phyloP scores from a whole-genome alignment of 2,113 vertebrate genomes.

The Tinamus guttatus region DNA sequence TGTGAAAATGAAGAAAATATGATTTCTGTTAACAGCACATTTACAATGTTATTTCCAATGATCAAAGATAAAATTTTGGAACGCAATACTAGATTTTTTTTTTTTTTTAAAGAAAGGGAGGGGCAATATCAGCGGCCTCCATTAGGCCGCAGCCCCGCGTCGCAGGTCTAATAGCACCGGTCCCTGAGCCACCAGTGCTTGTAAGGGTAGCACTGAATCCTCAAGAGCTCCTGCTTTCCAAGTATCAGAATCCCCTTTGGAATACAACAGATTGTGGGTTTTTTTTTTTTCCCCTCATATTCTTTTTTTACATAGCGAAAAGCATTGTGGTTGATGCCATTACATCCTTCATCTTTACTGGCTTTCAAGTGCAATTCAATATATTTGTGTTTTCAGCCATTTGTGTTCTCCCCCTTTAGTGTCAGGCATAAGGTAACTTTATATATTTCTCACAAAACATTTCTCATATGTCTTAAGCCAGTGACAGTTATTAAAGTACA shows the following conservation, averaged over 20 bases:
- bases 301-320: neutral
- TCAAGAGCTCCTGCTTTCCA: neutral
- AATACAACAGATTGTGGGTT: neutral
- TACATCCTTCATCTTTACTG: neutral
- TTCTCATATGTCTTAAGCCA: slow-evolving; percentile 34
- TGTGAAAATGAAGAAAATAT: neutral
- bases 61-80: neutral
- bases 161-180: neutral
- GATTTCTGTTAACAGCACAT: neutral
- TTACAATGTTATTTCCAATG: accelerated
- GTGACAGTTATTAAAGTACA: slow-evolving; percentile 68
- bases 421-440: neutral
- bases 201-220: neutral
- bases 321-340: neutral
- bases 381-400: neutral
- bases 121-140: neutral
- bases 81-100: neutral
- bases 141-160: neutral
- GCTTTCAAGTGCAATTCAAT: neutral
- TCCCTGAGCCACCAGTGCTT: neutral
- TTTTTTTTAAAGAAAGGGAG: neutral
- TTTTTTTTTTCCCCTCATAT: neutral
- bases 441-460: neutral
- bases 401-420: neutral
- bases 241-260: neutral